Evolutionary conservation across 2,113 vertebrate species (phyloP), one percentile per base, ranked within the genome.

Genomic region (Onychostruthus taczanowskii): DNA sequence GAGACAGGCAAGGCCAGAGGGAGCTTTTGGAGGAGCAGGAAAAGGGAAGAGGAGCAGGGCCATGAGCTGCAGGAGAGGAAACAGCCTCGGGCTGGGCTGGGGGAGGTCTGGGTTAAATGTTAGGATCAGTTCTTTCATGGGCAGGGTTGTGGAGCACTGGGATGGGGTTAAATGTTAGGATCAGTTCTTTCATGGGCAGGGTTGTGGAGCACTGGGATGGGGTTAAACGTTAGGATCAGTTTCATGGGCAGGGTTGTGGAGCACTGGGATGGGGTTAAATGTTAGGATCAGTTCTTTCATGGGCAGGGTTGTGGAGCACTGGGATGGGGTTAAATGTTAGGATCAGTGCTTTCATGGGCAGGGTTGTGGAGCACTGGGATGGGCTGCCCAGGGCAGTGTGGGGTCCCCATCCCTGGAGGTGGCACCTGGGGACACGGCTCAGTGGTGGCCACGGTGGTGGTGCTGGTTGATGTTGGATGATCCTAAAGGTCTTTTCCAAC

Each of bases 91-190:
- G 33, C 0, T 8, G 61, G 21, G 49, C 81, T 63, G 68, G 21
- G 31, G 31, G 37, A 70, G 56, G 16, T 24, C 53, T 6, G 3
- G n/a, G 23, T 7, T 3, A 0, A 33, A 2, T 39, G 39, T 39
- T 39, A 2, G 81, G 33, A 39, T 28, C 11, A 15, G 44, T 10
- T 27, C 7, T 8, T 18, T 2, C 63, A 13, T 7, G 37, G 73
- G 1, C 30, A 31, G 53, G 72, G 44, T 1, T 8, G 44, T 1
- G 1, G 21, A 68, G 83, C 21, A 2, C 21, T 67, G 61, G 22
- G 5, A 41, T 3, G 43, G 3, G n/a, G 23, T 7, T 3, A 0
- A 33, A 2, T 41, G 39, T 41, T 41, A 2, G 81, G 33, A 39
- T 28, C 11, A 15, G 44, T 8, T 27, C 7, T 8, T 18, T 1